A percentile compares a stretch with the other conserved stretches of the same genome.
Evolutionary conservation across 2,113 vertebrate genomes (phyloP).

Genomic region (Nothocercus nigrocapillus): DNA sequence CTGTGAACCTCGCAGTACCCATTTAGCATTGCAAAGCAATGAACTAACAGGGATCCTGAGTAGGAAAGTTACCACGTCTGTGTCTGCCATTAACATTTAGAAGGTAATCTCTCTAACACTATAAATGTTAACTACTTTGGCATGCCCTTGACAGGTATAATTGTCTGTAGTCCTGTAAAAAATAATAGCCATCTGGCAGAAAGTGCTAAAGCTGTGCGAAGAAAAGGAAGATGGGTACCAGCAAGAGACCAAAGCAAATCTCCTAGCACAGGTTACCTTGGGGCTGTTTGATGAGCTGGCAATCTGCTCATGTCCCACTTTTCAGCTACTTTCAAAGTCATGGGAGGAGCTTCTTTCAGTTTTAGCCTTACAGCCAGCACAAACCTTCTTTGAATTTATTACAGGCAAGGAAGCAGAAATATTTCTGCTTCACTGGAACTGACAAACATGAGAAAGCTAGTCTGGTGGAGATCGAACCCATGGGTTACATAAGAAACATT

Average conservation of each 20-base stretch:
- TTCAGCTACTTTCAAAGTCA: not conserved
- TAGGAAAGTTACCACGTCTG: not conserved
- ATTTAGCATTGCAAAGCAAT: not conserved
- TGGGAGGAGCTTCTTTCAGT: not conserved
- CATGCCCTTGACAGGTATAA: conserved; percentile 56
- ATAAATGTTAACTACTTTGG: conserved; percentile 67
- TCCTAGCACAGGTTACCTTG: not conserved
- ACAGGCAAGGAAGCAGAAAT: conserved; percentile 21
- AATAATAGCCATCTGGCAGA: conserved; percentile 61
- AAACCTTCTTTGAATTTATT: conserved; percentile 4
- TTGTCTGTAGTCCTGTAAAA: conserved; percentile 59
- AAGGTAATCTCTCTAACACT: conserved; percentile 55
- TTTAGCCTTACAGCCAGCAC: not conserved
- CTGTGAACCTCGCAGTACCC: not conserved
- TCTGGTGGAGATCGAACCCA: conserved; percentile 39
- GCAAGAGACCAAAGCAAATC: not conserved
- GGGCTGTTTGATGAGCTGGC: not conserved
- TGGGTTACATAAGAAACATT: conserved; percentile 1
- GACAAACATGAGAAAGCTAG: conserved; percentile 29
- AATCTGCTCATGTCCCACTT: not conserved
- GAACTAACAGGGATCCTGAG: not conserved
- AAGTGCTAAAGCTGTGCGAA: not conserved
- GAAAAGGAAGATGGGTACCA: not conserved
- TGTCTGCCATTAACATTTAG: conserved; percentile 52
- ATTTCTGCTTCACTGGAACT: conserved; percentile 26